These are phyloP conservation scores for Coracias cyanogaster DNA, from an alignment of 2,797 vertebrate genomes.

Conservation along the genomic window DNA sequence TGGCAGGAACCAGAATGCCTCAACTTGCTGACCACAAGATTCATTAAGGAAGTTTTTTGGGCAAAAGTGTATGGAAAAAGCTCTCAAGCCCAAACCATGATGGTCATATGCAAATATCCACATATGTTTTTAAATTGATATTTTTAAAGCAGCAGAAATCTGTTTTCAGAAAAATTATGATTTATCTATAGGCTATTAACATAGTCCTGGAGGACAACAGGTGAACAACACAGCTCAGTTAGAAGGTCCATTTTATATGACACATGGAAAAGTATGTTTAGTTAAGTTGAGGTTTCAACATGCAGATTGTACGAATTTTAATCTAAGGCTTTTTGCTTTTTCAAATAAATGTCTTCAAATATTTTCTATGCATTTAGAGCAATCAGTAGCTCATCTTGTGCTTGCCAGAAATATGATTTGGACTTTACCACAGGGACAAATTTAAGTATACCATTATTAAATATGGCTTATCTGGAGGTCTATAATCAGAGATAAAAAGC, in stretches of 20 bases:
- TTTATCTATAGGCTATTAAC: neutral
- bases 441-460: neutral
- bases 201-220: neutral
- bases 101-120: neutral
- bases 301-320: neutral
- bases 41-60: neutral
- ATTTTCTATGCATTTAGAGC: neutral
- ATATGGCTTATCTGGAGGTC: neutral
- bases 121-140: neutral
- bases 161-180: neutral
- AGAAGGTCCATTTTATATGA: neutral
- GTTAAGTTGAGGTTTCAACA: neutral
- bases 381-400: neutral
- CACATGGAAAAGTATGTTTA: neutral
- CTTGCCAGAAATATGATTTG: neutral
- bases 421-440: neutral
- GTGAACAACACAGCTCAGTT: neutral
- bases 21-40: neutral
- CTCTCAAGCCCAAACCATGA: neutral
- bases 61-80: neutral
- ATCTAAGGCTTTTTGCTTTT: neutral
- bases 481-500: conserved; percentile 1
- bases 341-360: neutral
- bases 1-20: neutral
- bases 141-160: neutral